Conservation (phyloP, 2,888 invertebrate genomes). For the Eupithecia subumbrata region DNA sequence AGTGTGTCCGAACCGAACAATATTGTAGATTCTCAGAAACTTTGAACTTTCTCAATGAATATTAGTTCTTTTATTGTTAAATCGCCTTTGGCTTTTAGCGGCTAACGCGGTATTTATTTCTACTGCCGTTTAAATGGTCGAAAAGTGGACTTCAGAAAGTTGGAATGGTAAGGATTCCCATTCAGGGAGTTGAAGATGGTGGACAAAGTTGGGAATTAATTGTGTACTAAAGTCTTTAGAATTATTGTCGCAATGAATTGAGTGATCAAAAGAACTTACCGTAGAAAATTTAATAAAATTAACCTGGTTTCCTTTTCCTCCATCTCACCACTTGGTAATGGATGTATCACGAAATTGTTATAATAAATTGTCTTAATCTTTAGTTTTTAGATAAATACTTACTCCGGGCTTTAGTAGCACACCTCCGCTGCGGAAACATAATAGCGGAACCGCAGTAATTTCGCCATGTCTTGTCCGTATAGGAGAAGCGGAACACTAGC, state of each 20-base stretch:
- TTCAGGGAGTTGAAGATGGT: neutral
- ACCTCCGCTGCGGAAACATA: too few species aligned
- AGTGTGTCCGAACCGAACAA: constrained; percentile 16
- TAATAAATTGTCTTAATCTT: neutral
- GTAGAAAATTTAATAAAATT: neutral
- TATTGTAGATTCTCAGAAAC: constrained; percentile 21
- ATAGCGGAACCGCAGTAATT: too few species aligned
- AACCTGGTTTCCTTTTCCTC: neutral
- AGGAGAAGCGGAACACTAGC: too few species aligned
- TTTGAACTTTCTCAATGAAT: constrained; percentile 26
- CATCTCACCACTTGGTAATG: neutral
- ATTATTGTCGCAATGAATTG: neutral
- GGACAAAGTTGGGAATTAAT: neutral
- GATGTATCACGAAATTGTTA: neutral
- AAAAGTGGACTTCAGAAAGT: constrained; percentile 19
- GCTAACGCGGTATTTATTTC: constrained; percentile 35
- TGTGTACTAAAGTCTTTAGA: neutral
- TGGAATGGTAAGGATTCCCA: constrained; percentile 20
- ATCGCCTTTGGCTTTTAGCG: constrained; percentile 37
- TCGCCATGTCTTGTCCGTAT: too few species aligned
- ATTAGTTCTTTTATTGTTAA: constrained; percentile 23
- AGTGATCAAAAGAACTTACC: neutral
- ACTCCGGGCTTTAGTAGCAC: too few species aligned
- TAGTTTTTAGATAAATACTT: too few species aligned
- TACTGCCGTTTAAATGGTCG: constrained; percentile 29